Evolutionary conservation across 2,888 invertebrate genomes (phyloP).

Genomic region (Strigamia crassipes): DNA sequence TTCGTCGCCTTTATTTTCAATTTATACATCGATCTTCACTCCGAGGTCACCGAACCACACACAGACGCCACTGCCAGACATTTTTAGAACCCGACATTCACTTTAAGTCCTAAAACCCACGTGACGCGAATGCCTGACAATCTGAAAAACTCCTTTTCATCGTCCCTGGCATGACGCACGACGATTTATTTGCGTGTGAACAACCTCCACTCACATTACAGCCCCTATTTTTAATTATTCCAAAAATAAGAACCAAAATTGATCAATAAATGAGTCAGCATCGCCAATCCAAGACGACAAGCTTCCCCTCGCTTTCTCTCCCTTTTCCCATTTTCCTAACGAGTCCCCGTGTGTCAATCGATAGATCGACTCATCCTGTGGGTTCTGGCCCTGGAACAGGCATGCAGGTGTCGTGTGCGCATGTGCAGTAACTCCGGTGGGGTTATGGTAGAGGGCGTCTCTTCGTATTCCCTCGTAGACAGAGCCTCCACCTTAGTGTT

Average conservation of each 20-base stretch:
- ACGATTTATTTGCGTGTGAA: not conserved
- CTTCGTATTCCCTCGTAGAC: not conserved
- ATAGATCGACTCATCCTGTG: not conserved
- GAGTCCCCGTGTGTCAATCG: constrained; percentile 11
- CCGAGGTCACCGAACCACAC: not conserved
- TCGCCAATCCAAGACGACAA: not conserved
- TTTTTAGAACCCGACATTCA: not conserved
- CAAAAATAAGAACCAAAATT: not conserved
- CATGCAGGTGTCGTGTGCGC: not conserved
- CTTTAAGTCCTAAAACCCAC: not conserved
- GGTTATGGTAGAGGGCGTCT: not conserved
- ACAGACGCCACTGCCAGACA: not conserved
- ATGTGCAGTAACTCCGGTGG: not conserved
- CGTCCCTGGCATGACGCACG: not conserved
- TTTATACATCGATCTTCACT: not conserved
- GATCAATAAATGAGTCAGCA: constrained; percentile 24
- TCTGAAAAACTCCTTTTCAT: not conserved
- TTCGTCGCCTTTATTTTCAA: not conserved
- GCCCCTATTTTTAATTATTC: not conserved
- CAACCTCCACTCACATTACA: not conserved
- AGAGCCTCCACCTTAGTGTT: not conserved
- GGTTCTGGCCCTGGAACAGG: not conserved
- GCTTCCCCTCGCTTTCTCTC: not conserved
- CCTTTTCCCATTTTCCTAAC: not conserved
- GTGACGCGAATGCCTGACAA: not conserved